Percentiles rank a stretch among this genome's conserved stretches.
These are phyloP conservation scores for Malurus elegans DNA, from an alignment of 2,113 vertebrate genomes.

Conservation along the genomic window DNA sequence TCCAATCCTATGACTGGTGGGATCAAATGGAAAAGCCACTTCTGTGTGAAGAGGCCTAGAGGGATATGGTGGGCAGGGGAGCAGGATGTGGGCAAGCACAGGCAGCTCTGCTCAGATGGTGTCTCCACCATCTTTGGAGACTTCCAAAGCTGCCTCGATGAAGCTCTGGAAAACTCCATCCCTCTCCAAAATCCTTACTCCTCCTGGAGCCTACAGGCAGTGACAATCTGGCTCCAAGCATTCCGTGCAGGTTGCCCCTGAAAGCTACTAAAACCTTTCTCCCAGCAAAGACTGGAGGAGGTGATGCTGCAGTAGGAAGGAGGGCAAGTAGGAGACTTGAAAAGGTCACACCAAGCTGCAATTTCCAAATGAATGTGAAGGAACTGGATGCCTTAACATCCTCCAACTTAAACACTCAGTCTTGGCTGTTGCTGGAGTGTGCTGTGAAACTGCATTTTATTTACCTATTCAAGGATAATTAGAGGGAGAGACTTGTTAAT, in stretches of 20 bases:
- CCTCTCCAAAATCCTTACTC: not conserved
- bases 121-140: not conserved
- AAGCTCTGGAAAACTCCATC: not conserved
- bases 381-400: not conserved
- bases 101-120: not conserved
- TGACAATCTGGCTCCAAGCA: not conserved
- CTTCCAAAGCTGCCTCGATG: not conserved
- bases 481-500: not conserved
- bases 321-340: not conserved
- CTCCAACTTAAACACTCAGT: not conserved
- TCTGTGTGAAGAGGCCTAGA: not conserved
- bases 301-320: not conserved
- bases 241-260: not conserved
- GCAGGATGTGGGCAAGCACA: fast-evolving
- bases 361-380: not conserved
- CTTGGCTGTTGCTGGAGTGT: not conserved
- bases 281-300: not conserved
- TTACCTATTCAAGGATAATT: not conserved
- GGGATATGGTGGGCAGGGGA: not conserved
- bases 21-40: not conserved
- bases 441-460: not conserved
- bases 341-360: not conserved
- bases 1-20: not conserved
- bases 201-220: not conserved
- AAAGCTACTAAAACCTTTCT: not conserved